Evolutionary conservation across 2,888 invertebrate genomes (phyloP).

Genomic region (Agriotes lineatus): DNA sequence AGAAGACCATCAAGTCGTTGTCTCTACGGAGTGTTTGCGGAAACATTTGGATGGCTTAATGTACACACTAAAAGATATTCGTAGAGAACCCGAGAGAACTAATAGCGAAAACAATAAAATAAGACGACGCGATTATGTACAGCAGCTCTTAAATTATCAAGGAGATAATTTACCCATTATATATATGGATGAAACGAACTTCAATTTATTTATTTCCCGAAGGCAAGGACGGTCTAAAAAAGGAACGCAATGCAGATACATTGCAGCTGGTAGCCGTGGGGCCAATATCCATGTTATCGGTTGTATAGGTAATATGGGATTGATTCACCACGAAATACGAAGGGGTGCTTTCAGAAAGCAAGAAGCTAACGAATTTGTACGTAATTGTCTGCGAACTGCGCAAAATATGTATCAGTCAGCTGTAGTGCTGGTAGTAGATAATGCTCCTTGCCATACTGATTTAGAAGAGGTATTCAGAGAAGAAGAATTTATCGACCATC

Average conservation of each 20-base stretch:
- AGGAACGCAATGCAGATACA: background rate
- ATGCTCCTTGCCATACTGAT: background rate
- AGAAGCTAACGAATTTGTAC: background rate
- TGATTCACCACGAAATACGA: background rate
- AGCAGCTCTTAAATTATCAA: background rate
- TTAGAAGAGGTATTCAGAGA: background rate
- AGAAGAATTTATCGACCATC: background rate
- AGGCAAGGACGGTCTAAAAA: background rate
- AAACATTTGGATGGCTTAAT: background rate
- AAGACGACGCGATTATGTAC: background rate
- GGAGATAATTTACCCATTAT: background rate
- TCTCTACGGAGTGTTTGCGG: background rate
- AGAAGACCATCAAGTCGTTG: background rate
- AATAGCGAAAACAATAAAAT: background rate
- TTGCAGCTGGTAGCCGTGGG: background rate
- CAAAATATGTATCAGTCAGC: background rate
- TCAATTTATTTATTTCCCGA: background rate
- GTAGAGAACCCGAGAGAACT: too few relatives aligned
- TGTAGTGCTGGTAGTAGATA: background rate
- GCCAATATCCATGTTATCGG: background rate
- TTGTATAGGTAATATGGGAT: background rate
- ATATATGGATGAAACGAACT: background rate
- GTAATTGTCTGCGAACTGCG: background rate
- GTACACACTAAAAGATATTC: too few relatives aligned
- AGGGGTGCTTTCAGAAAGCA: background rate